Conservation (phyloP, 2,797 vertebrate species). For the Tamandua tetradactyla region DNA sequence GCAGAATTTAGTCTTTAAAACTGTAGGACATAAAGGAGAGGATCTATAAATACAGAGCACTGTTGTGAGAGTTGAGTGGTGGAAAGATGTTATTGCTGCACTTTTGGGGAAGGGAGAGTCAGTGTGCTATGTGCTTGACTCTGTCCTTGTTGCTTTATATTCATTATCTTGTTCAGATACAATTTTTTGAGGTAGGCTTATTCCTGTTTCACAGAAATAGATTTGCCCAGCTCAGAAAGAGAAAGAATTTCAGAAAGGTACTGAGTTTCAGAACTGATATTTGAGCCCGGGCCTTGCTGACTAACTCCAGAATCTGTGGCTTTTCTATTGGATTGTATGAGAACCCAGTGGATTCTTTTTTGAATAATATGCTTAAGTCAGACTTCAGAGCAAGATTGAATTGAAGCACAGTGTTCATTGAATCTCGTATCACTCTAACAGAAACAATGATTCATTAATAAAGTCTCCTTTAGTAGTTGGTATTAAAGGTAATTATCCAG, state of each 20-base stretch:
- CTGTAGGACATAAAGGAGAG: not conserved
- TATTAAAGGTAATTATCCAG: not conserved
- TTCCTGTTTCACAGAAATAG: not conserved
- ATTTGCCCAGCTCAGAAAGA: not conserved
- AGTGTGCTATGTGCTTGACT: fast-evolving
- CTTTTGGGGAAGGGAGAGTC: not conserved
- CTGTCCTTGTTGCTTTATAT: not conserved
- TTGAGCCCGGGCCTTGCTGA: not conserved
- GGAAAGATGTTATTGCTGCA: not conserved
- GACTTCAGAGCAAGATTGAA: not conserved
- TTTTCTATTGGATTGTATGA: fast-evolving
- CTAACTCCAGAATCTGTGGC: not conserved
- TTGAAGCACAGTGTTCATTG: not conserved
- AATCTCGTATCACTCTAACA: not conserved
- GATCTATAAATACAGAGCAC: not conserved
- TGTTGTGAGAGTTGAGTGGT: not conserved
- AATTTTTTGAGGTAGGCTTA: not conserved
- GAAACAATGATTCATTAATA: not conserved
- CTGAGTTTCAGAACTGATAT: not conserved
- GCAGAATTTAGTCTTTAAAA: not conserved
- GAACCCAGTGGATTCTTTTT: not conserved
- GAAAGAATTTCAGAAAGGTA: too few relatives aligned
- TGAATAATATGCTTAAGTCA: not conserved
- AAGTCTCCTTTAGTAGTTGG: too few relatives aligned
- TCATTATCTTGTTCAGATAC: not conserved